phyloP scores from a whole-genome alignment of 2,797 vertebrate species.

The Hozukius guyotensis region DNA sequence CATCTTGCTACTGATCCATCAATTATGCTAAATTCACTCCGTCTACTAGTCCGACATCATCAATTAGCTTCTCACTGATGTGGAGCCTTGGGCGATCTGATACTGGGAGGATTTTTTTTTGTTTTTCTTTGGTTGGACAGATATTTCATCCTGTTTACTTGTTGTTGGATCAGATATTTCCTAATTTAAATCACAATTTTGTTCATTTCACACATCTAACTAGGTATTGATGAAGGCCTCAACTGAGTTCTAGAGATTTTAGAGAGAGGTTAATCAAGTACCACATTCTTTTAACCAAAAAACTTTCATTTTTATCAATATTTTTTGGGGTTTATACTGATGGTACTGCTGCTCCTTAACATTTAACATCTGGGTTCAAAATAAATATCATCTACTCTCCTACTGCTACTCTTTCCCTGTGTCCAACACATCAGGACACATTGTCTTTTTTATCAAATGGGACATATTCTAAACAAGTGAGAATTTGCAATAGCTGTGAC shows the following conservation, averaged over 20 bases:
- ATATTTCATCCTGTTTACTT: not conserved
- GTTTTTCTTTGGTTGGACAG: not conserved
- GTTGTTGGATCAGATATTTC: not conserved
- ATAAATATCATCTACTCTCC: not conserved
- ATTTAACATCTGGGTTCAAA: not conserved
- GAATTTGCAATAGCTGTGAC: no score
- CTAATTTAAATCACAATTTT: not conserved
- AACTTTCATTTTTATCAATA: not conserved
- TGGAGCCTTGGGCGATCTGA: not conserved
- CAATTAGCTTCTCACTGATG: not conserved
- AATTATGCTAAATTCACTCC: not conserved
- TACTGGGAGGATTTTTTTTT: not conserved
- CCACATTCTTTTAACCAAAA: not conserved
- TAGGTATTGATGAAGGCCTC: not conserved
- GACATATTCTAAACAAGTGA: accelerated
- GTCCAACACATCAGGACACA: not conserved
- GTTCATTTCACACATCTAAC: not conserved
- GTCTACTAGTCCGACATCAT: not conserved
- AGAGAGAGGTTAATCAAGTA: not conserved
- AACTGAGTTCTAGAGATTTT: no score
- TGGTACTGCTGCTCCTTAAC: not conserved
- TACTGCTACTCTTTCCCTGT: not conserved
- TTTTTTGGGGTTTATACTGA: not conserved
- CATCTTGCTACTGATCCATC: not conserved
- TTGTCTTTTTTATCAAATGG: not conserved